phyloP scores from a whole-genome alignment of 2,888 invertebrate species.

The Thereva nobilitata region DNA sequence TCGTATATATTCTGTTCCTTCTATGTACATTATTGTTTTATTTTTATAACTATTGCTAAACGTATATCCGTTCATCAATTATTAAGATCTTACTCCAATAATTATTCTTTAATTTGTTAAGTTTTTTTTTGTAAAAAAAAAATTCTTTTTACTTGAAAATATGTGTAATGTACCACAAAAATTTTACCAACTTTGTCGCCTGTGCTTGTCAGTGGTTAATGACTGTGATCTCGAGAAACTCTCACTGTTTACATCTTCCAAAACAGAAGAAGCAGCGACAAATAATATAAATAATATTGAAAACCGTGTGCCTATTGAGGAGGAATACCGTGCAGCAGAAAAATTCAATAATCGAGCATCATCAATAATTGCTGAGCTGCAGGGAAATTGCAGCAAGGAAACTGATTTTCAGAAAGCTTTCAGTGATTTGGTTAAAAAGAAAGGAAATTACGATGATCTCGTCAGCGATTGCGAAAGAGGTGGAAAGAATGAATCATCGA shows the following conservation, averaged over 20 bases:
- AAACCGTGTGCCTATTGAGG: not conserved
- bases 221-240: constrained; percentile 74
- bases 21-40: constrained; percentile 26
- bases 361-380: no score
- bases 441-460: constrained; percentile 16
- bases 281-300: constrained; percentile 26
- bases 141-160: constrained; percentile 59
- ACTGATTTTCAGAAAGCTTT: constrained; percentile 20
- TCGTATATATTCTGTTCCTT: constrained; percentile 3
- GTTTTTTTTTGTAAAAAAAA: constrained; percentile 1
- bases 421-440: constrained; percentile 9
- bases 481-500: constrained; percentile 52
- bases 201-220: constrained; percentile 83
- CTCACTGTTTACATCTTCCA: constrained; percentile 50
- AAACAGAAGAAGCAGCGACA: constrained; percentile 14
- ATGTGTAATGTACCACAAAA: constrained; percentile 91
- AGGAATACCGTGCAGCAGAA: no score
- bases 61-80: constrained; percentile 28
- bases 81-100: constrained; percentile 16
- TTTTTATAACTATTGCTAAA: constrained; percentile 26
- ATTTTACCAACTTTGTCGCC: constrained; percentile 91
- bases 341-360: no score
- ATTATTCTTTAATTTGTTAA: constrained; percentile 19
- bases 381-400: constrained; percentile 9
- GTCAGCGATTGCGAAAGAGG: constrained; percentile 41